phyloP scores from a whole-genome alignment of 2,113 vertebrate genomes.

The Saccopteryx bilineata region DNA sequence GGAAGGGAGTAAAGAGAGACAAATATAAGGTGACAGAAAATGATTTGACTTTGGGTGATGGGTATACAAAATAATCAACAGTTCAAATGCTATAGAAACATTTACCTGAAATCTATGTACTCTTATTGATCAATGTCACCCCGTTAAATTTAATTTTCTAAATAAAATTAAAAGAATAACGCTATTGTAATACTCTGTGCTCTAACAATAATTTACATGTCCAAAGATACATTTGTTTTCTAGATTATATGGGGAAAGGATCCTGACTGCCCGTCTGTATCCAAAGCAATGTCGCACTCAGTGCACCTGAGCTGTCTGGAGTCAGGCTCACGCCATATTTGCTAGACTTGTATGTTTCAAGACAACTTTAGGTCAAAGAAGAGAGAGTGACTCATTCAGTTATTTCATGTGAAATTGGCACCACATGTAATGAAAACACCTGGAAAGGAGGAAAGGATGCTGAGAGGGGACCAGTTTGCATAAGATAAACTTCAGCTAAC shows the following conservation, averaged over 20 bases:
- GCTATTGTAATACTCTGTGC: background rate
- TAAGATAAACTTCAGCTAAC: slow-evolving; percentile 74
- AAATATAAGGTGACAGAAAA: too few relatives aligned
- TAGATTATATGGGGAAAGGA: background rate
- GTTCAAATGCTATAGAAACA: too few relatives aligned
- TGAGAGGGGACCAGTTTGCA: slow-evolving; percentile 73
- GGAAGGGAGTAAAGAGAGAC: too few relatives aligned
- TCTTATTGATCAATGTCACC: too few relatives aligned
- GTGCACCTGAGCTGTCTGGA: background rate
- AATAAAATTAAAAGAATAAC: too few relatives aligned
- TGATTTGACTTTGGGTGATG: too few relatives aligned
- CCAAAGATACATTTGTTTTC: background rate
- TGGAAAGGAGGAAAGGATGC: slow-evolving; percentile 51
- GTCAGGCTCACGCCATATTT: background rate
- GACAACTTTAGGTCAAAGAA: background rate
- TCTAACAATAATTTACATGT: slow-evolving; percentile 12
- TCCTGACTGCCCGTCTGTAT: background rate
- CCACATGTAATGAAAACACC: slow-evolving; percentile 36
- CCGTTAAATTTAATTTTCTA: too few relatives aligned
- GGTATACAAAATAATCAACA: too few relatives aligned
- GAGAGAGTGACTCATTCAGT: background rate
- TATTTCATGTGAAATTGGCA: background rate
- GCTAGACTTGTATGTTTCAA: background rate
- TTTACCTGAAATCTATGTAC: too few relatives aligned
- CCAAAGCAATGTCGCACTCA: background rate